Conservation (phyloP, 2,113 vertebrate species). For the Upupa epops region DNA sequence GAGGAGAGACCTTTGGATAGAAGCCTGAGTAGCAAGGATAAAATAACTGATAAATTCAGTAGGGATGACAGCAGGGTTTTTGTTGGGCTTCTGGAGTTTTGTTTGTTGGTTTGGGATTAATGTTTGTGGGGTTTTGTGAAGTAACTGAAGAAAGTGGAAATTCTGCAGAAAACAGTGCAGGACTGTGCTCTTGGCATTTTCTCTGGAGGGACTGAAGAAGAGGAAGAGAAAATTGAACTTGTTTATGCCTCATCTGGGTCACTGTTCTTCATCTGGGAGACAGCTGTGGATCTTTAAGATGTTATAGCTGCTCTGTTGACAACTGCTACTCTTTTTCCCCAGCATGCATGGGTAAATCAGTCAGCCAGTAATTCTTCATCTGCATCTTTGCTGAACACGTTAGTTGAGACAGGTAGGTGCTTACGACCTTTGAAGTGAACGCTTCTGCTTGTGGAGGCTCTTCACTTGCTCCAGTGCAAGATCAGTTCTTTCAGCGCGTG, state of each 20-base stretch:
- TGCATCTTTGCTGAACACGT: fast-evolving
- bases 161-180: neutral
- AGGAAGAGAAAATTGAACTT: neutral
- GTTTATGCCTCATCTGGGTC: neutral
- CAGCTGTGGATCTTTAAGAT: neutral
- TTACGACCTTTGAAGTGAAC: neutral
- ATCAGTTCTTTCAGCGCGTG: neutral
- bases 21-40: neutral
- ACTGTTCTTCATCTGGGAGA: neutral
- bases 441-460: neutral
- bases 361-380: neutral
- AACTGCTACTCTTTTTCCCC: neutral
- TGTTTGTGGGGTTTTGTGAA: neutral
- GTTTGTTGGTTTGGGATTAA: neutral
- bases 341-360: neutral
- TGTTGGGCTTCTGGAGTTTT: neutral
- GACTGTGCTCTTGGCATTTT: neutral
- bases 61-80: neutral
- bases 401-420: neutral
- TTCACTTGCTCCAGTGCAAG: neutral
- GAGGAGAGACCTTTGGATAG: neutral
- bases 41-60: neutral
- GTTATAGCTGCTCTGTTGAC: neutral
- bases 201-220: neutral
- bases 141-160: neutral